Base-by-base conservation (phyloP, 2,113 vertebrate species). In the Bombycilla garrulus region DNA sequence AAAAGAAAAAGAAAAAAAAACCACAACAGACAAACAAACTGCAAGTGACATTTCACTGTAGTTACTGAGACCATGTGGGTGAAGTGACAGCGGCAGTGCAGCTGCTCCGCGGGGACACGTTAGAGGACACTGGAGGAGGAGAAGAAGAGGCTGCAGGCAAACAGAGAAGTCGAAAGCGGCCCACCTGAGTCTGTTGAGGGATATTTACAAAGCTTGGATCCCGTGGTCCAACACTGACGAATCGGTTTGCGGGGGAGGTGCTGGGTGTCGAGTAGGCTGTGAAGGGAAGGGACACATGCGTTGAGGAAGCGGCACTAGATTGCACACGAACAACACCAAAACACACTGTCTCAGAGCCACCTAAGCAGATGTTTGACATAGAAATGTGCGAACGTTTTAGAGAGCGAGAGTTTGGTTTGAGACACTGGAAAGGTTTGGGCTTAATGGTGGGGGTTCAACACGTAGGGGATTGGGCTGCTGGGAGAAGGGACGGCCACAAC, bases 121-220 rank as follows among this genome's bases (percentile, higher is more conserved):
- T 96, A 97, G 95, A 94, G 85, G 57, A 96, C 94, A 97, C 92
- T 81, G 95, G 90, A 92, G 93, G 89, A 90, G 91, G 88, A 90
- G 93, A 35, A 88, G 91, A 95, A 96, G 95, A 95, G 96, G 95
- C 95, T 92, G 98, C 97, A 98, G 94, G 97, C 96, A 98, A 97
- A 98, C 98, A 97, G 97, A 97, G 97, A 98, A 97, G 97, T 97
- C 51, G 96, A 98, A 97, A 98, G 97, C 96, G 96, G 97, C 98
- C 98, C 98, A 99, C 99, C 99, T 99, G 99, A 98, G 99, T 99
- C 98, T 99, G 99, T 98, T 99, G 99, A 98, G 99, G 99, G 98
- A 99, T 99, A 99, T 99, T 99, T 99, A 99, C 99, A 98, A 99
- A 99, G 98, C 99, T 98, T 97, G 99, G 99, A 98, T 99, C 99